Conservation (phyloP, 2,113 vertebrate species). For the Poeciliopsis occidentalis region DNA sequence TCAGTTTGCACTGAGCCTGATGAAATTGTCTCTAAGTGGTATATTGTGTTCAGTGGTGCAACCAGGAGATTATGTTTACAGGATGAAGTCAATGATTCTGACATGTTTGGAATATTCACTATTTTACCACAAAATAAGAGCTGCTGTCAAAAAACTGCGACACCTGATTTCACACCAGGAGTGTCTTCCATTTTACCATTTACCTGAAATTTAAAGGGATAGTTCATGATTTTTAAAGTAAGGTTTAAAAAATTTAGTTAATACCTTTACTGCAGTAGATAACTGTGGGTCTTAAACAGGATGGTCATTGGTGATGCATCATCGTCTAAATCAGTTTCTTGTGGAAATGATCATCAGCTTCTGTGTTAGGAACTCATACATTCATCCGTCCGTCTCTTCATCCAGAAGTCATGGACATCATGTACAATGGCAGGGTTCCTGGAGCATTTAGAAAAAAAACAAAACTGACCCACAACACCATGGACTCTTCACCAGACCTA, state of each 20-base stretch:
- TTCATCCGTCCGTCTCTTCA: too few relatives aligned
- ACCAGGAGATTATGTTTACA: slow-evolving; percentile 45
- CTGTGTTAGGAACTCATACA: not conserved
- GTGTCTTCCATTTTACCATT: not conserved
- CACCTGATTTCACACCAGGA: not conserved
- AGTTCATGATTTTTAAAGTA: not conserved
- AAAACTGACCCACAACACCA: too few relatives aligned
- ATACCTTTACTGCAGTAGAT: not conserved
- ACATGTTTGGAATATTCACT: slow-evolving; percentile 37
- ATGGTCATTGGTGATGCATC: not conserved
- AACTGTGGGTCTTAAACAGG: not conserved
- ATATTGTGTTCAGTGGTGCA: slow-evolving; percentile 57
- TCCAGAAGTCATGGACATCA: too few relatives aligned
- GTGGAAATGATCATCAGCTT: not conserved
- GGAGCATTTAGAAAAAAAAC: too few relatives aligned
- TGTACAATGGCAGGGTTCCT: too few relatives aligned
- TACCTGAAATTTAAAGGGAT: not conserved
- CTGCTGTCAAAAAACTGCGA: not conserved
- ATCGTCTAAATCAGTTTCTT: not conserved
- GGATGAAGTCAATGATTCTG: slow-evolving; percentile 56
- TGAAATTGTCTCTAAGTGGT: slow-evolving; percentile 51
- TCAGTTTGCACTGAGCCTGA: slow-evolving; percentile 39
- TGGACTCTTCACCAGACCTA: too few relatives aligned
- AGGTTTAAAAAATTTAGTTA: not conserved
- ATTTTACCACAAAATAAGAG: slow-evolving; percentile 31